A percentile compares a stretch with the other conserved stretches of the same genome.
Conservation (phyloP, 35 echinoderm and acorn worm species). For the Lytechinus variegatus region DNA sequence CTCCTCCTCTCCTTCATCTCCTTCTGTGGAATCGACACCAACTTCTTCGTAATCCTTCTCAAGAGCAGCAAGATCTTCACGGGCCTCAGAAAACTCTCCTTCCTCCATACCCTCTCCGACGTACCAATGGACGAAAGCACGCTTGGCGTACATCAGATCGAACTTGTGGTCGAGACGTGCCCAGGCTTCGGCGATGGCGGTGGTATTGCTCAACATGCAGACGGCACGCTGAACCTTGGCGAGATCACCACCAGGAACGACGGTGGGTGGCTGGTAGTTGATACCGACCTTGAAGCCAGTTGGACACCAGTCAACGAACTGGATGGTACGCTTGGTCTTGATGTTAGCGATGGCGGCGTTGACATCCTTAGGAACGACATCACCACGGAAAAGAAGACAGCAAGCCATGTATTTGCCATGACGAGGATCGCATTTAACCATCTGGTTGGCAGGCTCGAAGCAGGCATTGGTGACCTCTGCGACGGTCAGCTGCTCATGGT, state of each 20-base stretch:
- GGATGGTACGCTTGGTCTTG: slow-evolving; percentile 77
- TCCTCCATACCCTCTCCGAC: slow-evolving; percentile 36
- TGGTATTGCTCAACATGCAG: slow-evolving; percentile 35
- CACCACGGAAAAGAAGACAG: slow-evolving; percentile 64
- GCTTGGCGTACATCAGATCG: slow-evolving; percentile 44
- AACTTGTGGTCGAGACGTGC: slow-evolving; percentile 39
- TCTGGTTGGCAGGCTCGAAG: slow-evolving; percentile 62
- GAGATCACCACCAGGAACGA: slow-evolving; percentile 46
- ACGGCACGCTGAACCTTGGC: slow-evolving; percentile 38
- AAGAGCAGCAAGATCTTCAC: slow-evolving; percentile 26
- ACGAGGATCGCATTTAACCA: slow-evolving; percentile 67
- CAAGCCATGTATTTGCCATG: slow-evolving; percentile 74
- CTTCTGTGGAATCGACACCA: background rate
- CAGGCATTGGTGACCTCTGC: slow-evolving; percentile 60
- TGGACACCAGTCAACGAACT: slow-evolving; percentile 62
- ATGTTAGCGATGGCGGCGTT: slow-evolving; percentile 61
- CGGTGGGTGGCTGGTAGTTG: slow-evolving; percentile 44
- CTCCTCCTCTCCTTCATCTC: background rate
- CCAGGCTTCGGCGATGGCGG: slow-evolving; percentile 35
- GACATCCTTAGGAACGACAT: slow-evolving; percentile 67
- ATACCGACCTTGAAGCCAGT: slow-evolving; percentile 58
- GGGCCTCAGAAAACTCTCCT: slow-evolving; percentile 29
- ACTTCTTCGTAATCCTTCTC: slow-evolving; percentile 42
- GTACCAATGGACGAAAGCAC: slow-evolving; percentile 39
- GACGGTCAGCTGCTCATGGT: slow-evolving; percentile 62